Evolutionary conservation across 1,140 invertebrate species (phyloP).

Genomic region (Littorina saxatilis): DNA sequence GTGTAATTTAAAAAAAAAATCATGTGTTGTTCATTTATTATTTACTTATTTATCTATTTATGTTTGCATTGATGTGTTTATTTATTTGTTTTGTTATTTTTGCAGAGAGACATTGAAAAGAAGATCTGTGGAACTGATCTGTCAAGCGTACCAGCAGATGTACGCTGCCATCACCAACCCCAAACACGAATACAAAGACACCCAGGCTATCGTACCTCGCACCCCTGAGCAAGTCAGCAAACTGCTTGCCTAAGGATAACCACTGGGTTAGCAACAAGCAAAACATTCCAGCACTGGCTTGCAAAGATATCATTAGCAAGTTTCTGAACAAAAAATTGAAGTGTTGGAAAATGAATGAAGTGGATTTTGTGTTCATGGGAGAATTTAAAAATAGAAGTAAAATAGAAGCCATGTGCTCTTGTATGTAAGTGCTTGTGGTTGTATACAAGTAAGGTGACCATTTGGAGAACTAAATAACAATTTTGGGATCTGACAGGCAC

Average conservation of each 20-base stretch:
- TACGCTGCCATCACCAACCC: constrained; percentile 87
- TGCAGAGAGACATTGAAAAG: constrained; percentile 85
- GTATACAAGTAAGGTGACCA: no score
- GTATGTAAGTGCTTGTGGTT: no score
- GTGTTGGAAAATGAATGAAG: no score
- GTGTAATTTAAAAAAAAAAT: no score
- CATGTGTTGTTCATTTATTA: not conserved
- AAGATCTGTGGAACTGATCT: constrained; percentile 89
- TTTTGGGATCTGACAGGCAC: no score
- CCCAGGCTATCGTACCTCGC: constrained; percentile 82
- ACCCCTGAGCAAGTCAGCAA: constrained; percentile 86
- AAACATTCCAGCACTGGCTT: not conserved
- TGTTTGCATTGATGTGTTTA: not conserved
- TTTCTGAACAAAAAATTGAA: not conserved
- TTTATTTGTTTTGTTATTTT: not conserved
- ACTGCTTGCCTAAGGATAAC: constrained; percentile 67
- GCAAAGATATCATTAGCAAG: not conserved
- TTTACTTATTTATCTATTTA: not conserved
- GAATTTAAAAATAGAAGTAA: not conserved
- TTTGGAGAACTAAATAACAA: no score
- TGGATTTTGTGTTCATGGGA: not conserved
- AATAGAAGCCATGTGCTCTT: not conserved
- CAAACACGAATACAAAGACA: constrained; percentile 86
- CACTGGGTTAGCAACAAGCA: not conserved
- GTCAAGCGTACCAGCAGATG: constrained; percentile 91